Evolutionary conservation across 2,888 invertebrate genomes (phyloP), one percentile per base, ranked within the genome.

Genomic region (Creontiades dilutus): DNA sequence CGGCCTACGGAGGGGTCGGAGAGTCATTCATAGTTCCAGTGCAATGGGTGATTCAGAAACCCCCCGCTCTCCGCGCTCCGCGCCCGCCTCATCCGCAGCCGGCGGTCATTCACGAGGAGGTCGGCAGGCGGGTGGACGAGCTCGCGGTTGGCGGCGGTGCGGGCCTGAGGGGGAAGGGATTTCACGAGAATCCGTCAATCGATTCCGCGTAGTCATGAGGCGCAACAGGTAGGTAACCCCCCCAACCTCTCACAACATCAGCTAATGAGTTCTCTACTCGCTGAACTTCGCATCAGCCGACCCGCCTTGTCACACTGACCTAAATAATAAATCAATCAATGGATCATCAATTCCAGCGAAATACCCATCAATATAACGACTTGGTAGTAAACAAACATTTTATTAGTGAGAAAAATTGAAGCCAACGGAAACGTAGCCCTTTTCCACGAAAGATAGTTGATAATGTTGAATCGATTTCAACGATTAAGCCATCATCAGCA

Each of bases 21-120:
- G 76, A 37, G 28, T 46, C 76, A 76, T 76, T 76, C 76, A 76
- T 76, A 76, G 76, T 76, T 76, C 76, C 76, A 61, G 76, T 76
- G 46, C 76, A 76, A 76, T 37, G 76, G 75, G 76, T 76, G 37
- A 76, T 76, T 76, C 76, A 76, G 28, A 4, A 19, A 11, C 19
- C 61, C 61, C 61, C 61, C 19, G 19, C 61, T 3, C 61, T n/a
- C 14, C 61, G 19, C 61, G 3, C 52, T 12, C 52, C 14, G 5
- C 52, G 52, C 37, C 52, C 52, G 52, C 37, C 37, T 37, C 37
- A 37, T 37, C 37, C 37, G 37, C 37, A 2, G 37, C 7, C 37
- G 14, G 52, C 52, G 52, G 52, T 52, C 52, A 52, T 52, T 52
- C 52, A 52, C 3, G 1, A 52, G 52, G 52, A 52, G 19, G 57